A percentile compares a stretch with the other conserved stretches of the same genome.
Conservation (phyloP, 1,140 invertebrate genomes). For the Drosophila pruinosa region DNA sequence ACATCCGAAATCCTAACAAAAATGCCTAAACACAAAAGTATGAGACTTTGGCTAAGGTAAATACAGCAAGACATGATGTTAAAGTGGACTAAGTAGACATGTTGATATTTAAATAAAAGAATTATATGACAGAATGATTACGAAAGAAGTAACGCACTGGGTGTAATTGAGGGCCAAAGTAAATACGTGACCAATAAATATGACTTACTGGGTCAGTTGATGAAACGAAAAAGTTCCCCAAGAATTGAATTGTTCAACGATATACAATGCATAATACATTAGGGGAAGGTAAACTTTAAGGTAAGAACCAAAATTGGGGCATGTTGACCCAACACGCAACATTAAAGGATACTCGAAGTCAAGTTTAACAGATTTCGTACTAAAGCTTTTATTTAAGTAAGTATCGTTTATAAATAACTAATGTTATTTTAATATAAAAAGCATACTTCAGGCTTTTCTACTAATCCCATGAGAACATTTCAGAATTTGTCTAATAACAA, state of each 20-base stretch:
- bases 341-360: not conserved
- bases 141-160: conserved; percentile 2
- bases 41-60: not conserved
- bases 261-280: conserved; percentile 31
- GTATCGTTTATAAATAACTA: not conserved
- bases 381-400: not conserved
- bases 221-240: not conserved
- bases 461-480: not conserved
- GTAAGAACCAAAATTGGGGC: conserved; percentile 6
- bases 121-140: conserved; percentile 1
- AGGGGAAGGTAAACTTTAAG: conserved; percentile 1
- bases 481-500: not conserved
- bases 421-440: not conserved
- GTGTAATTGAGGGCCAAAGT: conserved; percentile 22
- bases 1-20: not conserved
- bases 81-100: not conserved
- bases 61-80: not conserved
- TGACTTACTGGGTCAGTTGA: conserved; percentile 2
- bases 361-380: not conserved
- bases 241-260: conserved; percentile 40
- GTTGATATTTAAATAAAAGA: conserved; percentile 1
- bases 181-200: conserved; percentile 31
- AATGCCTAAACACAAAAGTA: not conserved
- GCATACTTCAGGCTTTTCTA: not conserved
- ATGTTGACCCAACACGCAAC: conserved; percentile 18